Percentiles rank a stretch among this genome's conserved stretches.
Conservation (phyloP, 2,888 invertebrate genomes). For the Caenorhabditis japonica region DNA sequence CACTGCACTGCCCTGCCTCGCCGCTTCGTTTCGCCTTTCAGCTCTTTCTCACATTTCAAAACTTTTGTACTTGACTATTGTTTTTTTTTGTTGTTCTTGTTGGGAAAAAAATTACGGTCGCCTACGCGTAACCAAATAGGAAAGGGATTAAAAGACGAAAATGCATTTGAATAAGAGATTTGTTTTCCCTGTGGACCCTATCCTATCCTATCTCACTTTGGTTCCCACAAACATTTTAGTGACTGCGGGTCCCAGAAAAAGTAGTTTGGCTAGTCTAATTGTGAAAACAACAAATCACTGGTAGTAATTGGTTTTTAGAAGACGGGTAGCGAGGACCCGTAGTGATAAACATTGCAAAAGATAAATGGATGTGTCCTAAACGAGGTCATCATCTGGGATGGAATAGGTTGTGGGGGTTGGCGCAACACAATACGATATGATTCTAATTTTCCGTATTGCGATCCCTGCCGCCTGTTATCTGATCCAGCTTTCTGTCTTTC, state of each 20-base stretch:
- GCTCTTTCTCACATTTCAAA: no score
- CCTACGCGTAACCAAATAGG: no score
- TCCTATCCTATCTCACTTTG: constrained; percentile 7
- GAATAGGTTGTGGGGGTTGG: constrained; percentile 7
- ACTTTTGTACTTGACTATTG: no score
- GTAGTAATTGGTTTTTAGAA: constrained; percentile 17
- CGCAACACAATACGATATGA: constrained; percentile 9
- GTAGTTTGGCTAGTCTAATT: background rate
- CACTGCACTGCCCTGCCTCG: no score
- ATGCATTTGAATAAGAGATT: constrained; percentile 49
- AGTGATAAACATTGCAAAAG: constrained; percentile 25
- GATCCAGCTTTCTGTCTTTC: constrained; percentile 33
- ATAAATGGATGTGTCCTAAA: constrained; percentile 30
- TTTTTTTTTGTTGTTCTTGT: no score
- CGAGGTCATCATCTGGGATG: constrained; percentile 53
- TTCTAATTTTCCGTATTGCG: constrained; percentile 3
- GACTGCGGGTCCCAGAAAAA: background rate
- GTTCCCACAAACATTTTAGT: constrained; percentile 28
- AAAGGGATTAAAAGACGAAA: background rate
- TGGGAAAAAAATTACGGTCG: no score
- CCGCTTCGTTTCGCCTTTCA: no score
- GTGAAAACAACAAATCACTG: constrained; percentile 36
- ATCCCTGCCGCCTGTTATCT: constrained; percentile 30
- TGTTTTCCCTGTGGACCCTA: constrained; percentile 31
- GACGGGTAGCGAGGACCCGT: background rate